A percentile compares a stretch with the other conserved stretches of the same genome.
Conservation (phyloP, 2,888 invertebrate species). For the Drosophila percnosoma region DNA sequence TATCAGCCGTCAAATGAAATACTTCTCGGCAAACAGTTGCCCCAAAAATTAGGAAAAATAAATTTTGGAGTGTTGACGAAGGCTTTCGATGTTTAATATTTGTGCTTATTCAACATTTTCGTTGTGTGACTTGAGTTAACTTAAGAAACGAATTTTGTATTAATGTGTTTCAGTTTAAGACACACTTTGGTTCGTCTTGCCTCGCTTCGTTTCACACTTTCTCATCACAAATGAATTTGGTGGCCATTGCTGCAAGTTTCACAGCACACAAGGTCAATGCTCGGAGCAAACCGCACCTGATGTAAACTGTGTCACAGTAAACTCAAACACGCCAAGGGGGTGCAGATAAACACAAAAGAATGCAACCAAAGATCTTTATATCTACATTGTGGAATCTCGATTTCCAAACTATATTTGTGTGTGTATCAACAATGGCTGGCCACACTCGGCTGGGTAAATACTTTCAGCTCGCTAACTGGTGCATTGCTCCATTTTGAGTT, state of each 20-base stretch:
- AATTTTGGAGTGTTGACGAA: background rate
- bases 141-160: background rate
- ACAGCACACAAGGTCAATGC: slow-evolving; percentile 18
- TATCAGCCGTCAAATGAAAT: background rate
- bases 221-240: slow-evolving; percentile 6
- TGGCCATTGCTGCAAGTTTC: slow-evolving; percentile 8
- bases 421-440: slow-evolving; percentile 27
- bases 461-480: slow-evolving; percentile 18
- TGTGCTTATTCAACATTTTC: background rate
- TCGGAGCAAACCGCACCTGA: slow-evolving; percentile 26
- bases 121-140: background rate
- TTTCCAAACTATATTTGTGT: slow-evolving; percentile 12
- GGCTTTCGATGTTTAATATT: background rate
- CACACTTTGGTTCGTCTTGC: background rate
- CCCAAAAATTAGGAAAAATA: background rate
- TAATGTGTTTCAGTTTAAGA: background rate
- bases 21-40: background rate
- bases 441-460: slow-evolving; percentile 44
- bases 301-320: slow-evolving; percentile 41
- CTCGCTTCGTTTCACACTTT: slow-evolving; percentile 12
- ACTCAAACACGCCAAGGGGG: slow-evolving; percentile 8
- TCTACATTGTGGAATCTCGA: slow-evolving; percentile 27
- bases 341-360: slow-evolving; percentile 10
- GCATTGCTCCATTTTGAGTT: slow-evolving; percentile 27
- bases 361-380: slow-evolving; percentile 30